Percentiles rank a stretch among this genome's conserved stretches.
Evolutionary conservation across 37 sponge, comb jelly and placozoan species (phyloP).

Genomic region (Cladorhizidae sp.): DNA sequence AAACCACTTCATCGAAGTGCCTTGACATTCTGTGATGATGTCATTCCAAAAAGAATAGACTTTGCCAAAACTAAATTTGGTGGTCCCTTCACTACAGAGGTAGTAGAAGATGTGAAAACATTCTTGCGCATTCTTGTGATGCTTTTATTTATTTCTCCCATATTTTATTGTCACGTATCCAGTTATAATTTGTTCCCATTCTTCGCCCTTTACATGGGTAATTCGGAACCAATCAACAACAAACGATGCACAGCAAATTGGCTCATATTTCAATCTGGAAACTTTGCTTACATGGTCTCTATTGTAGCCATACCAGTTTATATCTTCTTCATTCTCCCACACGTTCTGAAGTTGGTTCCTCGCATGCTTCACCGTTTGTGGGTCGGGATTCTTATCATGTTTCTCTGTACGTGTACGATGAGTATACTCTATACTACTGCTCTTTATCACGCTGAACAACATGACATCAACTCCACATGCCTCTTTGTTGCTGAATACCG

Average conservation of each 20-base stretch:
- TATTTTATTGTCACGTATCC: not conserved
- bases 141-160: not conserved
- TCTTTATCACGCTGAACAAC: not conserved
- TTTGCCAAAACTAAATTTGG: constrained; percentile 22
- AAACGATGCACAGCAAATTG: not conserved
- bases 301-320: not conserved
- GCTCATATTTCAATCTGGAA: not conserved
- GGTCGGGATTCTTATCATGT: not conserved
- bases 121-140: constrained; percentile 10
- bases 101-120: constrained; percentile 39
- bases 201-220: not conserved
- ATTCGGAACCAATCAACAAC: not conserved
- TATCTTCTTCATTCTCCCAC: not conserved
- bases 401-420: no score
- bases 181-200: not conserved
- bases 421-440: constrained; percentile 5
- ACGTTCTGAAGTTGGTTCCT: not conserved
- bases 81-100: constrained; percentile 26
- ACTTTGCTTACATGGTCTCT: not conserved
- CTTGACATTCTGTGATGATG: constrained; percentile 13
- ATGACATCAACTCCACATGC: not conserved
- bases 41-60: constrained; percentile 22
- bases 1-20: constrained; percentile 19
- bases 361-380: not conserved
- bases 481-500: not conserved